These are phyloP conservation scores for Tuberolachnus salignus DNA, from an alignment of 2,888 invertebrate genomes.

Conservation along the genomic window DNA sequence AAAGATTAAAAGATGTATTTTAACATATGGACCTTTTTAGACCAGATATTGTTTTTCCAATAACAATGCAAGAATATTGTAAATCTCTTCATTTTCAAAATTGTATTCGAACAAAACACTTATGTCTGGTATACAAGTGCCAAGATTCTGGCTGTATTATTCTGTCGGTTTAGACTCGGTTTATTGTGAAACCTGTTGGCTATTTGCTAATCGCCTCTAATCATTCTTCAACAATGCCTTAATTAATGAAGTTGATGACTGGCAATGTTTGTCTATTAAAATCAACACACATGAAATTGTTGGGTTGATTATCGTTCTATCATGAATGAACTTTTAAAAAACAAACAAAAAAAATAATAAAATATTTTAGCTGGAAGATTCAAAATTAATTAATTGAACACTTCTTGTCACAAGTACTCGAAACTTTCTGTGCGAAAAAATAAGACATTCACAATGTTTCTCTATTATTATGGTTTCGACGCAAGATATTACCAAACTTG, in stretches of 20 bases:
- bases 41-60: conserved; percentile 21
- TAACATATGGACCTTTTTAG: conserved; percentile 1
- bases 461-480: conserved; percentile 19
- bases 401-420: conserved; percentile 1
- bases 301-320: not conserved
- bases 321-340: conserved; percentile 3
- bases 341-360: conserved; percentile 23
- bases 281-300: conserved; percentile 15
- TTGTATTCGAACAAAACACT: conserved; percentile 6
- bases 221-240: conserved; percentile 1
- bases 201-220: conserved; percentile 13
- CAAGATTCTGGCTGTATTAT: conserved; percentile 23
- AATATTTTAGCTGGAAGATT: conserved; percentile 27
- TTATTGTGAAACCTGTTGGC: conserved; percentile 27
- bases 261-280: conserved; percentile 16
- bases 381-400: conserved; percentile 20
- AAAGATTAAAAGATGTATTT: conserved; percentile 23
- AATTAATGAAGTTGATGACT: conserved; percentile 18
- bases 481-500: conserved; percentile 22
- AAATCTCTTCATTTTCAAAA: conserved; percentile 4
- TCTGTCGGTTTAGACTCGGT: not conserved
- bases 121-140: conserved; percentile 18
- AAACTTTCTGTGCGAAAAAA: conserved; percentile 4
- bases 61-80: not conserved
- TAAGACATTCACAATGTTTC: conserved; percentile 10